Base-by-base conservation (phyloP, 37 sponge, comb jelly and placozoan species). In the Ephydatia muelleri region DNA sequence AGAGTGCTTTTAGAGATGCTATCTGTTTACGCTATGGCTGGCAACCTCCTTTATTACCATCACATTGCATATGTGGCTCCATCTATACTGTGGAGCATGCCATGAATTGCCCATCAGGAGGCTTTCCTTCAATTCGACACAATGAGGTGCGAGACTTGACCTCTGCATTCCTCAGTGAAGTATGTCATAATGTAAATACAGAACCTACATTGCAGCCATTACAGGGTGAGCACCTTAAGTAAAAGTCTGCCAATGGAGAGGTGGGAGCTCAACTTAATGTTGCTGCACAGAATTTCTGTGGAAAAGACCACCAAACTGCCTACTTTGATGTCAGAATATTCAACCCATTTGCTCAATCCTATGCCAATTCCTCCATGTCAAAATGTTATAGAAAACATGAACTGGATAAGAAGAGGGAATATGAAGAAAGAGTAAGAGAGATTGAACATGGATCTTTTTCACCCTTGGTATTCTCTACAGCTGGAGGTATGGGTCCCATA, bases 271-370 rank as follows among this genome's bases (percentile, higher is more conserved):
- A 6, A 43, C 43, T 43, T 43, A 6, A 43, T 43, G 43, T 43
- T 43, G 43, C 43, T 43, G 43, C 43, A 43, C 43, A 43, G 43
- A 43, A 43, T 43, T 43, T 43, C 43, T 43, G 43, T 3, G 43
- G 43, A 43, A 43, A 43, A 43, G 43, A 43, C 43, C 43, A 43
- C 43, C 43, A 43, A 43, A 43, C 43, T 43, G 88, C 78, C 30
- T 76, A 82, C 48, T 88, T 88, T 75, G 88, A 88, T 82, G 69
- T 88, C n/a, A 69, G 83, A 82, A 82, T 88, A 23, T 40, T 82
- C 33, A 77, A 88, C 77, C 82, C 88, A 72, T 79, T 80, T 38
- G 80, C 87, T 43, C 68, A 29, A 30, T 35, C 36, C 36, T 33
- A 75, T 35, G 12, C 33, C n/a, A 75, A 29, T 34, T 35, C 36